A percentile compares a stretch with the other conserved stretches of the same genome.
Conservation (phyloP, 1,140 invertebrate species). For the Maconellicoccus hirsutus region DNA sequence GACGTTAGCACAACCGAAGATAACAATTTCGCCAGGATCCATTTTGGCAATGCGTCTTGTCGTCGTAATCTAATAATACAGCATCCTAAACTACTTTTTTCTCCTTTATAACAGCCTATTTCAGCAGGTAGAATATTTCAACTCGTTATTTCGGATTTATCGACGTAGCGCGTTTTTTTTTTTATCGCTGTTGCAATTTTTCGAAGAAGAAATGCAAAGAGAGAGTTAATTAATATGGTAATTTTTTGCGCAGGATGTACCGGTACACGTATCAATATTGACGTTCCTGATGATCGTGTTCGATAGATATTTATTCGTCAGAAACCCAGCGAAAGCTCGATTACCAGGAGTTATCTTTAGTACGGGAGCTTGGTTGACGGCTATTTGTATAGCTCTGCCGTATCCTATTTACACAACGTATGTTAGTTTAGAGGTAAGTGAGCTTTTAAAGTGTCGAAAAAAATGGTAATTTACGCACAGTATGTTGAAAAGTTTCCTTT, state of each 20-base stretch:
- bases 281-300: slow-evolving; percentile 57
- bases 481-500: no score
- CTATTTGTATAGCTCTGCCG: slow-evolving; percentile 55
- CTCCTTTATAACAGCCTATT: background rate
- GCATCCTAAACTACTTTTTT: background rate
- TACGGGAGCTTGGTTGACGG: slow-evolving; percentile 53
- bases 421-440: slow-evolving; percentile 27
- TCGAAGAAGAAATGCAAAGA: background rate
- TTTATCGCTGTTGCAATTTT: background rate
- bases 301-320: slow-evolving; percentile 50
- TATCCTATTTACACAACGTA: slow-evolving; percentile 49
- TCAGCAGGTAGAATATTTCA: no score
- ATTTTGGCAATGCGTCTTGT: background rate
- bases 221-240: background rate
- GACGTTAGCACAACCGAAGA: background rate
- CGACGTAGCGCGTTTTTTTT: no score
- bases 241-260: slow-evolving; percentile 44
- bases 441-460: background rate
- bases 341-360: slow-evolving; percentile 51
- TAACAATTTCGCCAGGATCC: background rate
- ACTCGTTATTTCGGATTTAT: no score
- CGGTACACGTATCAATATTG: slow-evolving; percentile 54
- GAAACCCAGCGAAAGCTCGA: slow-evolving; percentile 48
- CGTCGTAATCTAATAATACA: background rate
- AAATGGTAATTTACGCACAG: no score